Percentiles rank a stretch among this genome's conserved stretches.
phyloP scores from a whole-genome alignment of 2,113 vertebrate genomes.

The Monarcha castaneiventris region DNA sequence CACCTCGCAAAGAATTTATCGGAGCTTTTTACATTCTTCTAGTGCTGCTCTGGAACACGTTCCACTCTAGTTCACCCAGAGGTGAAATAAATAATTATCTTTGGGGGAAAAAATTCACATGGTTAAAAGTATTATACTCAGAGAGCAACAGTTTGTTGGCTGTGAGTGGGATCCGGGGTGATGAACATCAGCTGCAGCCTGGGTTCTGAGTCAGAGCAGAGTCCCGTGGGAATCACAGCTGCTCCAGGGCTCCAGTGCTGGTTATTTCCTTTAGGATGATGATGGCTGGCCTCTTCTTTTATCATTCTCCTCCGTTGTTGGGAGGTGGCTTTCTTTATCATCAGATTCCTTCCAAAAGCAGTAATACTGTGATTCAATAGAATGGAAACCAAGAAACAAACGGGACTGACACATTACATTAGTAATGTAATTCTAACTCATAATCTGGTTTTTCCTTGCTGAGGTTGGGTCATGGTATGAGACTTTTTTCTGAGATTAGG shows the following conservation, averaged over 20 bases:
- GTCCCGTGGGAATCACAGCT: slow-evolving; percentile 28
- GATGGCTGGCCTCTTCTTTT: background rate
- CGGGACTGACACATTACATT: background rate
- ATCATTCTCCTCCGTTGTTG: slow-evolving; percentile 29
- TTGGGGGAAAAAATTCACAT: slow-evolving; percentile 12
- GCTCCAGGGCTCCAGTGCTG: background rate
- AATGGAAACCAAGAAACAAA: slow-evolving; percentile 55
- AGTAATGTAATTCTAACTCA: slow-evolving; percentile 9
- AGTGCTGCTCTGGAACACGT: background rate
- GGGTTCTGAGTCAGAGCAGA: slow-evolving; percentile 27
- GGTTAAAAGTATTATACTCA: background rate
- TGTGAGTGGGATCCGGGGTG: background rate
- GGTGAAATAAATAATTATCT: slow-evolving; percentile 47
- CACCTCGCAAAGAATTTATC: background rate
- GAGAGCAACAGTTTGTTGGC: slow-evolving; percentile 42
- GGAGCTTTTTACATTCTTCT: background rate
- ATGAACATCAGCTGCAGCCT: slow-evolving; percentile 39
- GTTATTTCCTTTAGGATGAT: slow-evolving; percentile 31
- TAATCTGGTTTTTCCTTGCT: background rate
- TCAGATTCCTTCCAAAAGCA: slow-evolving; percentile 61
- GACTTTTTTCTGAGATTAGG: background rate
- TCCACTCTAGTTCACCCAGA: slow-evolving; percentile 32
- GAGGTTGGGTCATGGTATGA: background rate
- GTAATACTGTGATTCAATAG: slow-evolving; percentile 47
- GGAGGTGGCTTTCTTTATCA: slow-evolving; percentile 48